phyloP scores from a whole-genome alignment of 2,113 vertebrate genomes.

The Uria aalge region DNA sequence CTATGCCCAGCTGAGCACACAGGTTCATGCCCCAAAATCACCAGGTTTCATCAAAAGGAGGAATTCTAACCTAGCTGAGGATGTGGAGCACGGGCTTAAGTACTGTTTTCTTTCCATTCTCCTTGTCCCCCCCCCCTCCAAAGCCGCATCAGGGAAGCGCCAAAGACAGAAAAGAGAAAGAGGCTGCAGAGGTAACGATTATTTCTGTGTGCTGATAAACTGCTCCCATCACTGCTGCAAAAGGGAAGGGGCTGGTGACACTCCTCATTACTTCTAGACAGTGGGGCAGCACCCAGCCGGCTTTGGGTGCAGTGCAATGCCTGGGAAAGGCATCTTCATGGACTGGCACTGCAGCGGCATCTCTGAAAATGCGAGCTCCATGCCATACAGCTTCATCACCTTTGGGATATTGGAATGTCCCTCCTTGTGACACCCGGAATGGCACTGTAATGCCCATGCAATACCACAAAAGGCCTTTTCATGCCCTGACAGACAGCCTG shows the following conservation, averaged over 20 bases:
- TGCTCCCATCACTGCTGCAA: fast-evolving
- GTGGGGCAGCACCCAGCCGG: fast-evolving
- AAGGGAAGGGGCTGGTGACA: no score
- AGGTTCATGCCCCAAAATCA: neutral
- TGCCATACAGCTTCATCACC: no score
- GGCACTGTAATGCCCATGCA: neutral
- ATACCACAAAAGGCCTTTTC: neutral
- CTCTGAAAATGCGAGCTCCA: neutral
- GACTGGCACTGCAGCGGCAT: fast-evolving
- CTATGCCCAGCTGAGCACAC: neutral
- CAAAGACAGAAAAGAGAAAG: neutral
- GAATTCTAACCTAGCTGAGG: no score
- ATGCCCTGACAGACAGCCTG: neutral
- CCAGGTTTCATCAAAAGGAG: neutral
- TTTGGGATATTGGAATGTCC: no score
- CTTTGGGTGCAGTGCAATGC: no score
- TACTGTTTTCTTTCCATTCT: neutral
- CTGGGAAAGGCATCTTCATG: neutral
- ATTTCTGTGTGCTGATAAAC: neutral
- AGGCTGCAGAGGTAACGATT: neutral
- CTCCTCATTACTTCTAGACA: neutral
- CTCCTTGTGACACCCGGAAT: fast-evolving
- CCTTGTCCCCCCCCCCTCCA: fast-evolving
- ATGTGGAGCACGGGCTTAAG: neutral
- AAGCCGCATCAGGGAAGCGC: neutral